Percentiles rank a stretch among this genome's conserved stretches.
phyloP scores from a whole-genome alignment of 2,797 vertebrate species.

The Pogoniulus pusillus region DNA sequence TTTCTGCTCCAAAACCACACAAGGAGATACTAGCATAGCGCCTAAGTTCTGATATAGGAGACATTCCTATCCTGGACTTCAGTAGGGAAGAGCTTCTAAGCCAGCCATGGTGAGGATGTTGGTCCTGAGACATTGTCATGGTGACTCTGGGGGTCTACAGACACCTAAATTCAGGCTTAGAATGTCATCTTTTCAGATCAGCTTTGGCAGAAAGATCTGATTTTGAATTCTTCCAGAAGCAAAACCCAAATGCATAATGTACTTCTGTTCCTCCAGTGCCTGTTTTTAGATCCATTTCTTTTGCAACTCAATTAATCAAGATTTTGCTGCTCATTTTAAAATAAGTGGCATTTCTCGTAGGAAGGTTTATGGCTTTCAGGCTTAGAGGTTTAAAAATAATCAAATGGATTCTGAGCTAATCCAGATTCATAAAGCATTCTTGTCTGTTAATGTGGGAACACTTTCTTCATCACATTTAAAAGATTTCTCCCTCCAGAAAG shows the following conservation, averaged over 20 bases:
- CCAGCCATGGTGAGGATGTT: background rate
- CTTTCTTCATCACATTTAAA: background rate
- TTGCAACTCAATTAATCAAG: slow-evolving; percentile 54
- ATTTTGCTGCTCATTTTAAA: slow-evolving; percentile 43
- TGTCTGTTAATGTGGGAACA: background rate
- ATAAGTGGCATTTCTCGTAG: slow-evolving; percentile 29
- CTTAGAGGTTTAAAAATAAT: slow-evolving; percentile 56
- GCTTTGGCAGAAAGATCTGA: background rate
- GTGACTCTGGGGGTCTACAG: background rate
- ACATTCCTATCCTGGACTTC: background rate
- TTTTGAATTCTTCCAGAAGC: slow-evolving; percentile 6
- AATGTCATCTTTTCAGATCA: background rate
- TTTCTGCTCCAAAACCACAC: background rate
- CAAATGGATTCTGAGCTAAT: slow-evolving; percentile 47
- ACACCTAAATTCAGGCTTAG: background rate
- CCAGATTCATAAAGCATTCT: slow-evolving; percentile 24
- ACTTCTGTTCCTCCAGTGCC: background rate
- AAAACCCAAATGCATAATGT: slow-evolving; percentile 29
- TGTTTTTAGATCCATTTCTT: slow-evolving; percentile 51
- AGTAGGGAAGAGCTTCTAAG: background rate
- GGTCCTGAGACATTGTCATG: background rate
- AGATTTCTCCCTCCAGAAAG: background rate
- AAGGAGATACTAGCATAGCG: background rate
- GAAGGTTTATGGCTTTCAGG: slow-evolving; percentile 28
- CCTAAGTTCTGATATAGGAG: background rate